Evolutionary conservation across 2,797 vertebrate genomes (phyloP).

Genomic region (Rhadinocentrus ornatus): DNA sequence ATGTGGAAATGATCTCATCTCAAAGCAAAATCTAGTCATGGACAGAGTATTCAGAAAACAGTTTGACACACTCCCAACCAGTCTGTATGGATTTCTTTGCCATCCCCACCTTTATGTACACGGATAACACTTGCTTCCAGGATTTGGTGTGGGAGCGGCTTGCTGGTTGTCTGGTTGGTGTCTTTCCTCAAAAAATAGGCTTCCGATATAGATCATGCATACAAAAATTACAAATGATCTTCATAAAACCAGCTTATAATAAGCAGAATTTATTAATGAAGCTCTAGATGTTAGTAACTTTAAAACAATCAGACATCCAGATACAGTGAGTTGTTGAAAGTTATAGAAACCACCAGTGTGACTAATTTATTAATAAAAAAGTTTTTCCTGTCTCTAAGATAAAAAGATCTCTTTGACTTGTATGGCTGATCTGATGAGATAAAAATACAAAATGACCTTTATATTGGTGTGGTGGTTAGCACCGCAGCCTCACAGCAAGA

Average conservation of each 20-base stretch:
- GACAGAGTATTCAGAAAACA: background rate
- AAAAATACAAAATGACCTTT: conserved; percentile 24
- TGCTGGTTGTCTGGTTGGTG: no score
- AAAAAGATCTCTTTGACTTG: background rate
- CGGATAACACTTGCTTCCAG: background rate
- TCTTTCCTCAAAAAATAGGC: background rate
- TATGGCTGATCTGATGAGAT: conserved; percentile 19
- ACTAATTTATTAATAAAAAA: no score
- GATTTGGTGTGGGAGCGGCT: background rate
- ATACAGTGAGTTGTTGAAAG: background rate
- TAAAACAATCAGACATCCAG: background rate
- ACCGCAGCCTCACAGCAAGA: no score
- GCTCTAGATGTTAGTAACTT: background rate
- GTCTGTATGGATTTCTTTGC: background rate
- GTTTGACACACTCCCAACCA: background rate
- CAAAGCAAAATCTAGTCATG: no score
- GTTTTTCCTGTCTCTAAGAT: background rate
- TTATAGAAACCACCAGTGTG: background rate
- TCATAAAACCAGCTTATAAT: background rate
- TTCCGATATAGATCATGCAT: background rate
- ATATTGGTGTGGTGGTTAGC: no score
- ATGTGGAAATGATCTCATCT: background rate
- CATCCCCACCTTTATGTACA: background rate
- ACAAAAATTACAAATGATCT: background rate
- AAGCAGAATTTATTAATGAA: background rate